phyloP scores from a whole-genome alignment of 2,113 vertebrate species.

The Alces alces region DNA sequence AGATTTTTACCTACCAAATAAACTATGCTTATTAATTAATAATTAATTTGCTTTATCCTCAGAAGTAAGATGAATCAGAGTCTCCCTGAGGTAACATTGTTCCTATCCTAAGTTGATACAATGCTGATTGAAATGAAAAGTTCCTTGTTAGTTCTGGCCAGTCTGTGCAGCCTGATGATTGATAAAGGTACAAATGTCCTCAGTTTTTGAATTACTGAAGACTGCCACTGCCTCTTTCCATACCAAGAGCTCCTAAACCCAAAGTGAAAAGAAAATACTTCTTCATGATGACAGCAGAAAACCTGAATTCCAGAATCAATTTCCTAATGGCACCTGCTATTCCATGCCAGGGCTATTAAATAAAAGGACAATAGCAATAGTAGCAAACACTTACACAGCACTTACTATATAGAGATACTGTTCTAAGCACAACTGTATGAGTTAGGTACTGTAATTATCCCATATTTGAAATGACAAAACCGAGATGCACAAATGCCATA shows the following conservation, averaged over 20 bases:
- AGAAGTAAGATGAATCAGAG: not conserved
- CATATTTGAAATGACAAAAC: not conserved
- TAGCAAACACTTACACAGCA: not conserved
- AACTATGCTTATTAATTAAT: not conserved
- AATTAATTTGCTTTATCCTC: not conserved
- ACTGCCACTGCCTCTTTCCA: not conserved
- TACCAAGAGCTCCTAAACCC: not conserved
- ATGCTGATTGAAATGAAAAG: not conserved
- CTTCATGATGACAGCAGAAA: not conserved
- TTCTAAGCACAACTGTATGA: not conserved
- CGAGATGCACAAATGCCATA: not conserved
- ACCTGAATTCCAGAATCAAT: not conserved
- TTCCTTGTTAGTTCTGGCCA: not conserved
- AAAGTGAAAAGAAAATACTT: not conserved
- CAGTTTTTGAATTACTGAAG: not conserved
- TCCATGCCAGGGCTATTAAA: not conserved
- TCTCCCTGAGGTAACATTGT: not conserved
- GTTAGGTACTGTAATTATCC: not conserved
- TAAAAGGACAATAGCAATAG: not conserved
- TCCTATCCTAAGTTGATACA: not conserved
- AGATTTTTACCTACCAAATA: conserved; percentile 21
- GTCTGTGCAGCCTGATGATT: not conserved
- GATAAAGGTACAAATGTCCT: not conserved
- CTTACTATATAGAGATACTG: not conserved
- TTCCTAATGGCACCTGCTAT: not conserved